A percentile compares a stretch with the other conserved stretches of the same genome.
phyloP scores from a whole-genome alignment of 2,113 vertebrate genomes.

The Sclerurus mexicanus region DNA sequence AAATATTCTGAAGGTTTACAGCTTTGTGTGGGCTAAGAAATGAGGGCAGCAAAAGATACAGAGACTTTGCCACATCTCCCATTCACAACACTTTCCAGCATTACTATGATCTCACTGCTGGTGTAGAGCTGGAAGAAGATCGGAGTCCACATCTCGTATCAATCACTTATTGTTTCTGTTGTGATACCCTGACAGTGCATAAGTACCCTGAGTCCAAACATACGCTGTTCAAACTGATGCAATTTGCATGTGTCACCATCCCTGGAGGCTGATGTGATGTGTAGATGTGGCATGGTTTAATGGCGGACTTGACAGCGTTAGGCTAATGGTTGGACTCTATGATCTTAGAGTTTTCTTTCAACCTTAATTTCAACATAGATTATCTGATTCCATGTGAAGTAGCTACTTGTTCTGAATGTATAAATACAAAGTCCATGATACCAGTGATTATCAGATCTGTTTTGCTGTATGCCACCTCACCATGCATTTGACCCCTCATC shows the following conservation, averaged over 20 bases:
- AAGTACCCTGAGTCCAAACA: not conserved
- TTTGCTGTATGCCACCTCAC: not conserved
- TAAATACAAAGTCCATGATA: not conserved
- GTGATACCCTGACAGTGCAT: not conserved
- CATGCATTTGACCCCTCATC: not conserved
- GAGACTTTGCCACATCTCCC: rapidly evolving
- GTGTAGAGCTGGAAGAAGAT: not conserved
- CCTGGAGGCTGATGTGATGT: not conserved
- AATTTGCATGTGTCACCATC: not conserved
- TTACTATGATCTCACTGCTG: not conserved
- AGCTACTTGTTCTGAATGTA: not conserved
- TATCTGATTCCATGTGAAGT: not conserved
- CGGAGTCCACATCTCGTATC: not conserved
- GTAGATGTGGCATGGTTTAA: not conserved
- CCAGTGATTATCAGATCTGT: too few relatives aligned
- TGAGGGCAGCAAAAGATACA: not conserved
- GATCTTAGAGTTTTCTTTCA: not conserved
- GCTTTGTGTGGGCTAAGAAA: not conserved
- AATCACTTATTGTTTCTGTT: not conserved
- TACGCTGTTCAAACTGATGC: not conserved
- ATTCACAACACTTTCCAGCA: not conserved
- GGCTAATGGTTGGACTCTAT: rapidly evolving
- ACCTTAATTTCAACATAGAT: not conserved
- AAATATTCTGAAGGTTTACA: not conserved
- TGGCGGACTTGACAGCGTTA: not conserved